phyloP scores from a whole-genome alignment of 2,888 invertebrate genomes.

The Drosophila histrio region DNA sequence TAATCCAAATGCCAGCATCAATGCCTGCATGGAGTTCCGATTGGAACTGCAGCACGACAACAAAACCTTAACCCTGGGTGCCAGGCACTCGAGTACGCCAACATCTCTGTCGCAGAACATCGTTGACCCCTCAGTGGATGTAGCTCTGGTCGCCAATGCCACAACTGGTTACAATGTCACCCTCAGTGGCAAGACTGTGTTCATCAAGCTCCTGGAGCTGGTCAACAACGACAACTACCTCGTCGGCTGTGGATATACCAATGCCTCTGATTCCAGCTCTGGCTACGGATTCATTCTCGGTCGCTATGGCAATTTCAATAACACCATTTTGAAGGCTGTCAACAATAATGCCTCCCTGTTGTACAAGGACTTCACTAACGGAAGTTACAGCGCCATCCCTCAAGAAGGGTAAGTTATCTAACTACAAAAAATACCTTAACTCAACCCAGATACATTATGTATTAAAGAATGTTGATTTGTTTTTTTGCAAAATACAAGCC shows the following conservation, averaged over 20 bases:
- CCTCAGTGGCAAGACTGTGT: not conserved
- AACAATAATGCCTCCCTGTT: constrained; percentile 34
- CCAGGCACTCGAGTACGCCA: constrained; percentile 31
- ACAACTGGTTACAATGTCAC: constrained; percentile 48
- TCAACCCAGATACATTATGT: not conserved
- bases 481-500: too few species aligned
- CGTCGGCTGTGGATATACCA: constrained; percentile 55
- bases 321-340: not conserved
- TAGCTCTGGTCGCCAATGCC: constrained; percentile 1
- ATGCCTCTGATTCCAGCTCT: constrained; percentile 6
- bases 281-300: constrained; percentile 59
- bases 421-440: not conserved
- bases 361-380: constrained; percentile 37
- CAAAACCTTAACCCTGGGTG: constrained; percentile 32
- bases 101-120: constrained; percentile 26
- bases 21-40: constrained; percentile 35
- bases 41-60: constrained; percentile 24
- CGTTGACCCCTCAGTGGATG: constrained; percentile 22
- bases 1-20: constrained; percentile 42
- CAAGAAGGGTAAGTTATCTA: constrained; percentile 48
- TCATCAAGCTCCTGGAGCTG: constrained; percentile 47
- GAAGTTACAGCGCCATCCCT: constrained; percentile 22
- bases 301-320: not conserved
- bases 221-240: constrained; percentile 36
- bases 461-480: too few species aligned